Base-by-base conservation (phyloP, 2,888 invertebrate species). In the Cryptus viduatorius region DNA sequence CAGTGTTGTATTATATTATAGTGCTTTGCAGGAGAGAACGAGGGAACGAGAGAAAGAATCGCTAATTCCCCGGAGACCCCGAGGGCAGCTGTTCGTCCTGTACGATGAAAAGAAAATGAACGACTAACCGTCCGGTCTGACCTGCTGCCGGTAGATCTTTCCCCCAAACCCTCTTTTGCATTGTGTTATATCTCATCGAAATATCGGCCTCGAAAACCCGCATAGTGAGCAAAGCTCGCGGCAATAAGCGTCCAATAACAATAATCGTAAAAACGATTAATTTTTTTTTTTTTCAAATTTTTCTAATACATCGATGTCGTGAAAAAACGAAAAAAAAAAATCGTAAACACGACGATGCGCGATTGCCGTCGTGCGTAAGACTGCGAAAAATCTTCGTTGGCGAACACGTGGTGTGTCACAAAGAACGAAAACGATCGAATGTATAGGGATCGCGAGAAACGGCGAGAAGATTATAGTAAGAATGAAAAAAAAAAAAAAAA, bases 41-140 rank as follows among this genome's bases (percentile, higher is more conserved):
- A 81, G 61, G 16, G 24, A 46, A 46, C 8, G 14, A 8, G 16
- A 44, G 78, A 75, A 59, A 29, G 61, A 82, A 72, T 77, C 48
- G 76, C 76, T 82, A 86, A 85, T 85, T 84, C 77, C 75, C 69
- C 75, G 79, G 24, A 59, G 80, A 80, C 83, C 84, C 78, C 77
- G 79, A 71, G 53, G 71, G 82, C 86, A 86, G 85, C 87, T 86
- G 86, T 84, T 85, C 78, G 85, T 82, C 85, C 84, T 83, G 82
- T 64, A 76, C 67, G 68, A 73, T 46, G 42, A 68, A 71, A 71
- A 81, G 71, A 71, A 83, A 83, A 76, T 83, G 83, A 83, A 83
- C 76, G 76, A 80, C 71, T 75, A 83, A 61, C 79, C 71, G 79
- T 65, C 79, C 72, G 64, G 83, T 79, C 84, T 61, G 79, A 82